phyloP scores from a whole-genome alignment of 2,113 vertebrate genomes.

The Thinocorus orbignyianus region DNA sequence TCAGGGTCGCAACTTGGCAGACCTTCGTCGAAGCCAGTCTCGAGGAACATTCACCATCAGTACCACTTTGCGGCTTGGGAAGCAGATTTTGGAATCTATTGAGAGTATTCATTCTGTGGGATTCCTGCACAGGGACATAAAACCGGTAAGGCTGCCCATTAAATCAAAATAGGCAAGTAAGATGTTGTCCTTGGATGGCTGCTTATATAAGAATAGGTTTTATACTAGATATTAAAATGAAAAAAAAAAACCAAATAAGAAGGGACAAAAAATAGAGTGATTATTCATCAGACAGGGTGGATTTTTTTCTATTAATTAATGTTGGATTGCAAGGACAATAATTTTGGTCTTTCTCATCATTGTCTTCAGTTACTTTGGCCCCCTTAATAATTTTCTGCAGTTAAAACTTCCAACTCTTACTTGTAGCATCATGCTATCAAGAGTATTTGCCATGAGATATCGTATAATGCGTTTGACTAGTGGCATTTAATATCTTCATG shows the following conservation, averaged over 20 bases:
- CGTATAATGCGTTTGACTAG: not conserved
- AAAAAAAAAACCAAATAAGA: not conserved
- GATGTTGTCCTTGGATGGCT: not conserved
- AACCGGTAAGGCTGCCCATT: conserved; percentile 83
- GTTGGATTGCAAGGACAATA: not conserved
- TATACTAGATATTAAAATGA: not conserved
- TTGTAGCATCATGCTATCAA: not conserved
- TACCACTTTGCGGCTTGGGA: conserved; percentile 92
- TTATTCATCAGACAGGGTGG: not conserved
- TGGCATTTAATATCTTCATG: not conserved
- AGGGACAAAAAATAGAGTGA: not conserved
- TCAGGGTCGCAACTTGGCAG: conserved; percentile 96
- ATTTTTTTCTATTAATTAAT: not conserved
- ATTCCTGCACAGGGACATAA: conserved; percentile 97
- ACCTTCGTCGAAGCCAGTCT: conserved; percentile 92
- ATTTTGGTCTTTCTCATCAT: not conserved
- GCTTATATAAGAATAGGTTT: not conserved
- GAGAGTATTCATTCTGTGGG: conserved; percentile 99
- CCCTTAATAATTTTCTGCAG: not conserved
- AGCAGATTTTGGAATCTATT: conserved; percentile 95
- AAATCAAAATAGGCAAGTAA: not conserved
- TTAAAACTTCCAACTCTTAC: not conserved
- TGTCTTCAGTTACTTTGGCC: not conserved
- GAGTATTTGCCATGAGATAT: not conserved
- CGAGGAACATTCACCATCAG: conserved; percentile 94